These are phyloP conservation scores for Aleiodes testaceus DNA, from an alignment of 2,888 invertebrate genomes.

Conservation along the genomic window DNA sequence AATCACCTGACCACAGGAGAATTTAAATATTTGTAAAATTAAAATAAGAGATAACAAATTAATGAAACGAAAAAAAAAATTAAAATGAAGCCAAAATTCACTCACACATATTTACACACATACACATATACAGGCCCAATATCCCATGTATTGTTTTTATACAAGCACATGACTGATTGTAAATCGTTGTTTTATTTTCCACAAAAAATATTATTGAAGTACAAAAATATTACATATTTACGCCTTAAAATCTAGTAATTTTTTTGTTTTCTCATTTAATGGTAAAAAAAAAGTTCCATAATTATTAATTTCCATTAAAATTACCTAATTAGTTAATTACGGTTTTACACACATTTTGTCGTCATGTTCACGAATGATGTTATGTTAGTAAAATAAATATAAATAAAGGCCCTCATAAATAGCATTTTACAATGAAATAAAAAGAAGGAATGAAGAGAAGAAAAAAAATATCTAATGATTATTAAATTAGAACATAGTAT, in stretches of 20 bases:
- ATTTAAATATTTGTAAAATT: not conserved
- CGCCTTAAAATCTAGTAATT: constrained; percentile 29
- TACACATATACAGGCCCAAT: constrained; percentile 31
- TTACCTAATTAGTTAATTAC: constrained; percentile 18
- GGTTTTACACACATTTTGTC: constrained; percentile 18
- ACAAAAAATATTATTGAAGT: constrained; percentile 52
- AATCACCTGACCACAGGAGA: too few species aligned
- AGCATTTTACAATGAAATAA: constrained; percentile 22
- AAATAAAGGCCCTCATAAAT: constrained; percentile 32
- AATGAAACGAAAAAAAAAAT: not conserved
- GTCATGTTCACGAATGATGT: constrained; percentile 9
- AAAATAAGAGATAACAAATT: constrained; percentile 3
- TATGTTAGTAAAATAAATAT: constrained; percentile 26
- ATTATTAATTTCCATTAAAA: constrained; percentile 10
- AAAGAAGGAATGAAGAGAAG: not conserved
- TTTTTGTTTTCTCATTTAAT: not conserved
- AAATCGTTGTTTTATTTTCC: constrained; percentile 47
- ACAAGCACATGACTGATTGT: constrained; percentile 32
- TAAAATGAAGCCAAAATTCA: constrained; percentile 28
- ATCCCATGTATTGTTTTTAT: constrained; percentile 6
- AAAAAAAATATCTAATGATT: not conserved
- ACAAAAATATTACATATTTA: constrained; percentile 69
- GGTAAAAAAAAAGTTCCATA: too few species aligned
- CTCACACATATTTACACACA: constrained; percentile 25
- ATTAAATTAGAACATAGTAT: constrained; percentile 28